A percentile compares a stretch with the other conserved stretches of the same genome.
phyloP scores from a whole-genome alignment of 1,140 invertebrate species.

The Dinothrombium tinctorium region DNA sequence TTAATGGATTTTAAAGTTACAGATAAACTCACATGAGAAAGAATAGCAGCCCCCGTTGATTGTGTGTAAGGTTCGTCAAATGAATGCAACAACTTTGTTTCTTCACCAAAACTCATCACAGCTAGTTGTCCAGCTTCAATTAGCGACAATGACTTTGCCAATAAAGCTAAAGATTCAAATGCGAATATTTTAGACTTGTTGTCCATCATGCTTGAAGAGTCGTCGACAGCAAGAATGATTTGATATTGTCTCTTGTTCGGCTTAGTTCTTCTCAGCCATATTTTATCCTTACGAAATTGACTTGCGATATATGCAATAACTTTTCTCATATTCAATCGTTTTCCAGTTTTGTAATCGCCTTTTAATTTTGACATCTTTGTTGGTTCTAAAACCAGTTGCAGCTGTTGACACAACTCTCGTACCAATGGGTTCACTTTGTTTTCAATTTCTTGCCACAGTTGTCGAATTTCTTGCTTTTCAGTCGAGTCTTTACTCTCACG shows the following conservation, averaged over 20 bases:
- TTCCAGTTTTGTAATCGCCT: constrained; percentile 87
- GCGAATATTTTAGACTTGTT: constrained; percentile 38
- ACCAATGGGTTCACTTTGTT: constrained; percentile 39
- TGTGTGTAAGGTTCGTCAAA: constrained; percentile 63
- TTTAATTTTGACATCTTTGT: constrained; percentile 60
- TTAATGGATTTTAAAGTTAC: neutral
- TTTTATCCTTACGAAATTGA: constrained; percentile 95
- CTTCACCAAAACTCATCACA: constrained; percentile 78
- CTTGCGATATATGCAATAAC: constrained; percentile 93
- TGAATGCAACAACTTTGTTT: constrained; percentile 46
- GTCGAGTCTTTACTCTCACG: constrained; percentile 1
- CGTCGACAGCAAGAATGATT: constrained; percentile 85
- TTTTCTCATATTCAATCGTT: constrained; percentile 92
- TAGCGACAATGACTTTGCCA: constrained; percentile 62
- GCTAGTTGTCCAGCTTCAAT: constrained; percentile 77
- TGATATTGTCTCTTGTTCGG: constrained; percentile 89
- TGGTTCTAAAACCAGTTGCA: constrained; percentile 79
- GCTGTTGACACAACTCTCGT: constrained; percentile 72
- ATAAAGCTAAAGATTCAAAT: constrained; percentile 74
- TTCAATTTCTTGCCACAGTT: constrained; percentile 28
- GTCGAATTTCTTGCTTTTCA: neutral
- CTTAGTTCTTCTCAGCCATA: constrained; percentile 87
- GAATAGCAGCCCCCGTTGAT: constrained; percentile 38
- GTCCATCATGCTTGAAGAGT: constrained; percentile 49
- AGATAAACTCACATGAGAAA: constrained; percentile 6